Evolutionary conservation across 64 coral and sea anemone genomes (phyloP), one percentile per base, ranked within the genome.

Genomic region (Pachyseris speciosa): DNA sequence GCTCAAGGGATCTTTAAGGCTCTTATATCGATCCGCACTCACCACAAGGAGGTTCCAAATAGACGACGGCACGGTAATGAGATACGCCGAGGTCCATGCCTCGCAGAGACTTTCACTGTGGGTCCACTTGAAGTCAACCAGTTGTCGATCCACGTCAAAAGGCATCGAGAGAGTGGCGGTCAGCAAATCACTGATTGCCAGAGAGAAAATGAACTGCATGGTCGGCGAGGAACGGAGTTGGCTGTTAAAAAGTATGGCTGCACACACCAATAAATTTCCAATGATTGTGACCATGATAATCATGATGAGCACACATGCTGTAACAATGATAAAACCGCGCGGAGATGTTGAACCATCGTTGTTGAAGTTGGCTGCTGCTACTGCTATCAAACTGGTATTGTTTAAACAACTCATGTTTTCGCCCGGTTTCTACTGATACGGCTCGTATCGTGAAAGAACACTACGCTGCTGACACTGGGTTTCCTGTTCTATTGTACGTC

Each of bases 1-100:
- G 26, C 77, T 85, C 71, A 91, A 69, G 9, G 95, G 95, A 30
- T 96, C 89, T 13, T 84, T 90, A 10, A 96, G 86, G 58, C 69
- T 96, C 71, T 96, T 96, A 64, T 96, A 96, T 13, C 95, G 95
- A 45, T 96, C 95, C 8, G 84, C 84, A 44, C 95, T 96, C 37
- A 96, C 57, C n/a, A 84, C 80, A 20, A 96, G 57, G 1, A 96
- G 79, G 67, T 92, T 96, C 78, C 85, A 90, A 85, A 97, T 97
- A 27, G 95, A 97, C 6, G 95, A 89, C 15, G 95, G 95, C 17
- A 97, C 95, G 9, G 78, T 92, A 32, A 93, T 72, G 5, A 97
- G 95, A 47, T 97, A 97, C 43, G 88, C 64, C 31, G 91, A 90
- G 15, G 95, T 93, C 95, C 95, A 97, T 40, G 89, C 91, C 3